These are phyloP conservation scores for Montifringilla adamsi DNA, from an alignment of 2,113 vertebrate species.

Conservation along the genomic window DNA sequence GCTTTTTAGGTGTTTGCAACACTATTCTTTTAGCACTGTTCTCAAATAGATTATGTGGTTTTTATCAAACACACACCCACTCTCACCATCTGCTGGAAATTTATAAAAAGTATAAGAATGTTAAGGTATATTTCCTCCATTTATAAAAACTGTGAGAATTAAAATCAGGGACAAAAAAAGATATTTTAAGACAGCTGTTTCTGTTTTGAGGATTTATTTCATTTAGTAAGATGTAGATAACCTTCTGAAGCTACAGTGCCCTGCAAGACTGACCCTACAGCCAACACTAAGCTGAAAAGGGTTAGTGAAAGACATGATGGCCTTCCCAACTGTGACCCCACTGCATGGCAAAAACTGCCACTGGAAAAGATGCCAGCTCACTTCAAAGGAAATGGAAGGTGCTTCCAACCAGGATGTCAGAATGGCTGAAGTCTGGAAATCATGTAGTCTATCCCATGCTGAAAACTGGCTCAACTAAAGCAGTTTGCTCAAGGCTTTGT, in stretches of 20 bases:
- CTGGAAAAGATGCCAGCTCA: neutral
- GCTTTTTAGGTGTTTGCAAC: slow-evolving; percentile 52
- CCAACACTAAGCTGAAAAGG: neutral
- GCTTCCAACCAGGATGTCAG: neutral
- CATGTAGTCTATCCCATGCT: neutral
- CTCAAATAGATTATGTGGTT: slow-evolving; percentile 59
- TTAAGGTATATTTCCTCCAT: slow-evolving; percentile 45
- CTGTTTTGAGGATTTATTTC: neutral
- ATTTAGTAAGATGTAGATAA: neutral
- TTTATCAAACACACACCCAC: slow-evolving; percentile 62
- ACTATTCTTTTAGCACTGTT: slow-evolving; percentile 37
- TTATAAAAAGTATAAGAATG: slow-evolving; percentile 54
- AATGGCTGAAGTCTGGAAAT: neutral
- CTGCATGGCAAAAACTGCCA: neutral
- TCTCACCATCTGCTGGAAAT: slow-evolving; percentile 58
- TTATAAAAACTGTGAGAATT: slow-evolving; percentile 26
- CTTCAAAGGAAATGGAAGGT: neutral
- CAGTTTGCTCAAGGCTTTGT: neutral
- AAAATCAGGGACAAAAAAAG: slow-evolving; percentile 1
- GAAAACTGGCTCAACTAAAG: neutral
- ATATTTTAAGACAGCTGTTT: neutral
- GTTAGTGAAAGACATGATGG: neutral
- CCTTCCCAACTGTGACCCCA: neutral
- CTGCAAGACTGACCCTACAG: neutral
- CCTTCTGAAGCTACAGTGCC: neutral